Percentiles rank a stretch among this genome's conserved stretches.
phyloP scores from a whole-genome alignment of 37 sponge, comb jelly and placozoan genomes.

The Ephydatia muelleri region DNA sequence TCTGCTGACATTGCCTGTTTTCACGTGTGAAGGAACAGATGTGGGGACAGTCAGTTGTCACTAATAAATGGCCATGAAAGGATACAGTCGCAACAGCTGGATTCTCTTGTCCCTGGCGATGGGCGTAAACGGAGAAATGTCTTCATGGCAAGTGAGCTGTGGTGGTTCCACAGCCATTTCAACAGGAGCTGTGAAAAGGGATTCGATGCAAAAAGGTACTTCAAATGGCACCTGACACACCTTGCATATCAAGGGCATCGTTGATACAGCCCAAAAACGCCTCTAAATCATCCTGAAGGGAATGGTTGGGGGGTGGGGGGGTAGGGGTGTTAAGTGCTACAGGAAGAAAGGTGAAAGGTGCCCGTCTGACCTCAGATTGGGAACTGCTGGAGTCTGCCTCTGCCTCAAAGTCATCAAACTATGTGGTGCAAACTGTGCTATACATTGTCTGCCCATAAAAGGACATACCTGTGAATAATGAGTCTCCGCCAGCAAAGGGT shows the following conservation, averaged over 20 bases:
- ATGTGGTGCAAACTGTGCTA: not conserved
- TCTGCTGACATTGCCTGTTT: constrained; percentile 32
- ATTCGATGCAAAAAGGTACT: not conserved
- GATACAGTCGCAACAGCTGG: constrained; percentile 29
- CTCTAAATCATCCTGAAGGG: constrained; percentile 70
- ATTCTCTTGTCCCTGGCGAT: constrained; percentile 62
- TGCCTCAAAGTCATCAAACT: constrained; percentile 74
- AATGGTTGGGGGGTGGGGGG: not conserved
- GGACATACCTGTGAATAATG: constrained; percentile 68
- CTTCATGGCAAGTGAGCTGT: constrained; percentile 42
- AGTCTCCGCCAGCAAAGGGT: constrained; percentile 71
- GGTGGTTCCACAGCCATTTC: constrained; percentile 17
- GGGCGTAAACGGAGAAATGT: constrained; percentile 55
- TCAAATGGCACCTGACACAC: constrained; percentile 41
- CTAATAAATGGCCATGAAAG: not conserved
- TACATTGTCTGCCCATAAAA: not conserved
- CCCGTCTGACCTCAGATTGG: constrained; percentile 40
- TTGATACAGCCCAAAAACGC: constrained; percentile 74
- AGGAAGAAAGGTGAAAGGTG: not conserved
- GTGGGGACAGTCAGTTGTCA: not conserved
- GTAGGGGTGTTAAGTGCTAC: not conserved
- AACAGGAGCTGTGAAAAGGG: not conserved
- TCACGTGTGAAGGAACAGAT: not conserved
- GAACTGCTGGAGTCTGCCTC: constrained; percentile 27
- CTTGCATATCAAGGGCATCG: constrained; percentile 63